Evolutionary conservation across 1,140 invertebrate genomes (phyloP), one percentile per base, ranked within the genome.

Genomic region (Pantala flavescens): DNA sequence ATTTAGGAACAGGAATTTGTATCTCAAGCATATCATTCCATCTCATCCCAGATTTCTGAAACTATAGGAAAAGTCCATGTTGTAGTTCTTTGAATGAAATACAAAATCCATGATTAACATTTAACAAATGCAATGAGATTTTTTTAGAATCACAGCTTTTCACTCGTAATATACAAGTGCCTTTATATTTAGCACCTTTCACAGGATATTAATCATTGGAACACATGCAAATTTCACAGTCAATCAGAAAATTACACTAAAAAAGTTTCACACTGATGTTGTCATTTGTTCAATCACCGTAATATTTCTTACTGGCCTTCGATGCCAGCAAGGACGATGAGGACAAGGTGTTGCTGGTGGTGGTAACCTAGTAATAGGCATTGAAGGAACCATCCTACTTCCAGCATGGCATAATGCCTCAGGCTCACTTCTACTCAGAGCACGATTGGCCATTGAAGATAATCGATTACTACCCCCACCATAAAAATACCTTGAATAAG

Each of bases 211-310:
- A 63, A 63, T 63, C n/a, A 21, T 19, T 63, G 49, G 16, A 63
- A 19, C n/a, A 63, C n/a, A 19, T 63, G n/a, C n/a, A 63, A 16
- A 63, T 19, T 19, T 63, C 14, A 16, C 49, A 63, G n/a, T 63
- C n/a, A 63, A 63, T 14, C 49, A 63, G 24, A 63, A 63, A 16
- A 63, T 63, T 63, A 63, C 49, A 63, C n/a, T 63, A 19, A 63
- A 21, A 63, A 16, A 63, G 49, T 21, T 19, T 81, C 78, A 83
- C 74, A 87, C 86, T 75, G 85, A 86, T 16, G 86, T 87, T 21
- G 86, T 87, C 76, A 86, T 86, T 80, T 87, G 85, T 77, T 87
- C 86, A 72, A 87, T 85, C 71, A 86, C 83, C 7, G 84, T 85
- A 74, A 86, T 81, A 73, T 84, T 81, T 7, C 83, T 79, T 23